Evolutionary conservation across 2,888 invertebrate species (phyloP), one percentile per base, ranked within the genome.

Genomic region (Linyphia triangularis): DNA sequence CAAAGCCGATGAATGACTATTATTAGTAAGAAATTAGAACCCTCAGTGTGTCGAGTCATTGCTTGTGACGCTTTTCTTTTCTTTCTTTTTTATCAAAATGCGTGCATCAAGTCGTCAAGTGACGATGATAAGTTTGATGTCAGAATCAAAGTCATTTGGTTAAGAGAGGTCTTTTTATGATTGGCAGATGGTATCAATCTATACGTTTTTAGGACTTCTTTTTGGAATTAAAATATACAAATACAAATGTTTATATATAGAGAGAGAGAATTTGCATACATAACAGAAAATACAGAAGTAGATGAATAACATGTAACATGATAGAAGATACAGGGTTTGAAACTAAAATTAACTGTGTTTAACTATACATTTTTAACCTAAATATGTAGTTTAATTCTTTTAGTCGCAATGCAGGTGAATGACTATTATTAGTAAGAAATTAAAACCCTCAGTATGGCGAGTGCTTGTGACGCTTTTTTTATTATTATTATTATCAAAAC

Each of bases 11-110:
- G 37, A 59, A 75, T 75, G 75, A 67, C 78, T 78, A 69, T 85
- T 85, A 85, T 85, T 85, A 85, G 78, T 69, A 78, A 61, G n/a
- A 85, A 85, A 85, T 85, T 85, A 85, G 85, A 70, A 59, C 67
- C 70, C 26, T 43, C 43, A 26, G n/a, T 33, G 4, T 28, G 57
- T 19, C 33, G 43, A 43, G 5, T n/a, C 69, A 30, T 73, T 30
- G 73, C 30, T 57, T 59, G 73, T 22, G 40, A 40, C 40, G 63
- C n/a, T n/a, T n/a, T n/a, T n/a, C n/a, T 59, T 75, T 75, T 75
- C 59, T 30, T 75, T 16, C 13, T 9, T 43, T 9, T 51, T 30
- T 28, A 73, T 61, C 61, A 77, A 57, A 33, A 37, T 77, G 24
- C 63, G 24, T 77, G 77, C 77, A 40, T 77, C 19, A 19, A 37